Conservation (phyloP, 2,888 invertebrate genomes). For the Macropis europaea region DNA sequence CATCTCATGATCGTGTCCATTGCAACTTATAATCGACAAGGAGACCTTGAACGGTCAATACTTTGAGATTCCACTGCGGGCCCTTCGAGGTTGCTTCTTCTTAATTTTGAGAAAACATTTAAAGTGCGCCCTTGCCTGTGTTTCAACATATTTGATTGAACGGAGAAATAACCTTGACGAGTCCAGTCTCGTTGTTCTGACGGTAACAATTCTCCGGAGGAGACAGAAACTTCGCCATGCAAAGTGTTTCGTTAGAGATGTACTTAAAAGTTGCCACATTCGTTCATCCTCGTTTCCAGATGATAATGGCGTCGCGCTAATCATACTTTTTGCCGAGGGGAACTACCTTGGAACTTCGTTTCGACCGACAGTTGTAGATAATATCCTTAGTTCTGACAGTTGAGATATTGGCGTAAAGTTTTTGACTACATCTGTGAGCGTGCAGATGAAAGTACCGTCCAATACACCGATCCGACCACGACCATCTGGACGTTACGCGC, state of each 20-base stretch:
- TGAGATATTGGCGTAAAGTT: slow-evolving; percentile 35
- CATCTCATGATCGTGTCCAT: no score
- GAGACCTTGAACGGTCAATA: no score
- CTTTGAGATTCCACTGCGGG: no score
- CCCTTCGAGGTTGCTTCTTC: no score
- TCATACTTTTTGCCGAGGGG: background rate
- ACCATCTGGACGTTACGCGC: slow-evolving; percentile 20
- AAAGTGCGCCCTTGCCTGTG: no score
- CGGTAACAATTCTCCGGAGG: no score
- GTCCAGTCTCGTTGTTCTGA: no score
- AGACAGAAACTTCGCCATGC: no score
- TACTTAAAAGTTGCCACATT: slow-evolving; percentile 3
- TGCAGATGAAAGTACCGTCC: slow-evolving; percentile 59
- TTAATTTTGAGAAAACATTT: no score
- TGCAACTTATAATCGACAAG: no score
- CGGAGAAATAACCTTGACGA: no score
- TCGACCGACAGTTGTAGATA: background rate
- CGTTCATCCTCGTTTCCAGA: background rate
- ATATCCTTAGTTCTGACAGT: slow-evolving; percentile 8
- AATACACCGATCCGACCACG: slow-evolving; percentile 48
- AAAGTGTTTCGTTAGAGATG: background rate
- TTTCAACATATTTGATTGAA: no score
- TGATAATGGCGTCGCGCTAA: background rate
- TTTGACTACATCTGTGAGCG: slow-evolving; percentile 14
- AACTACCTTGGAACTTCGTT: background rate